Conservation (phyloP, 2,888 invertebrate species). For the Clivina fossor region DNA sequence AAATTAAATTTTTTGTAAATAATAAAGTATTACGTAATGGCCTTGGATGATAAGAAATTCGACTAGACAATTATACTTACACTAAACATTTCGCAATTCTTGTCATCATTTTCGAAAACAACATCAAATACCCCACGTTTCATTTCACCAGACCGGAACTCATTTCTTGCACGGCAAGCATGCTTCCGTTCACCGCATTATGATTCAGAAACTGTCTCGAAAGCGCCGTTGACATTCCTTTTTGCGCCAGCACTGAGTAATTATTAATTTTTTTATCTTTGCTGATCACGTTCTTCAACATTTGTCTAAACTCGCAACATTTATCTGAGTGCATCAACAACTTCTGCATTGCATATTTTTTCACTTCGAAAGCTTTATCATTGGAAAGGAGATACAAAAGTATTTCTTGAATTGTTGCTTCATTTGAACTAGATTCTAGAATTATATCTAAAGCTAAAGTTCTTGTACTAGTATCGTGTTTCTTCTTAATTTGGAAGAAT, state of each 20-base stretch:
- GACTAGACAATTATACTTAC: constrained; percentile 59
- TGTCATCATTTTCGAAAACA: constrained; percentile 59
- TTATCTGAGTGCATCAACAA: constrained; percentile 61
- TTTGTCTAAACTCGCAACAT: constrained; percentile 52
- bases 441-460: constrained; percentile 71
- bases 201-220: constrained; percentile 63
- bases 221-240: constrained; percentile 74
- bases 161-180: constrained; percentile 73
- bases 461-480: constrained; percentile 69
- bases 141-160: constrained; percentile 72
- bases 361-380: constrained; percentile 64
- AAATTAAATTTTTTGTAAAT: too few species aligned
- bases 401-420: constrained; percentile 57
- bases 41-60: too few species aligned
- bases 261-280: constrained; percentile 60
- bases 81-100: constrained; percentile 65
- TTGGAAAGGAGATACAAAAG: constrained; percentile 50
- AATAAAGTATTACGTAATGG: too few species aligned
- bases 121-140: constrained; percentile 76
- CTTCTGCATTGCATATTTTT: constrained; percentile 66
- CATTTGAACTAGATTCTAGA: constrained; percentile 60
- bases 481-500: constrained; percentile 61
- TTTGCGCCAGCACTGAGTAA: constrained; percentile 68
- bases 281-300: constrained; percentile 51
- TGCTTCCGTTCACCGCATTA: constrained; percentile 64